phyloP scores from a whole-genome alignment of 2,797 vertebrate genomes.

The Enteromius argenteus region DNA sequence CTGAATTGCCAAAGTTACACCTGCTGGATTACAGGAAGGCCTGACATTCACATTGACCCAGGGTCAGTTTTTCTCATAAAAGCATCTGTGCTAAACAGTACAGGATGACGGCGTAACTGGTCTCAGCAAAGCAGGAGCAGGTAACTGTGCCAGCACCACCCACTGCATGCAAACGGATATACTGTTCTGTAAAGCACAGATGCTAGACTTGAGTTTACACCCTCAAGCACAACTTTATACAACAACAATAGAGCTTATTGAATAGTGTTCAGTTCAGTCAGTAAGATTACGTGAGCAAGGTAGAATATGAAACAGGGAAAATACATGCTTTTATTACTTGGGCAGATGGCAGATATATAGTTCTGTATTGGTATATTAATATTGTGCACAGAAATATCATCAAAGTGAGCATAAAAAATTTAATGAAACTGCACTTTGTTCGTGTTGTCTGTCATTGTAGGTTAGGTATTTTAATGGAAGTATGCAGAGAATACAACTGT shows the following conservation, averaged over 20 bases:
- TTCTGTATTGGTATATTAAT: constrained; percentile 1
- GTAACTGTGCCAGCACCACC: background rate
- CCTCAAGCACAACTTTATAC: constrained; percentile 16
- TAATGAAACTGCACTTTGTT: background rate
- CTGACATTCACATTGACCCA: constrained; percentile 30
- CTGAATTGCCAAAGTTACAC: constrained; percentile 63
- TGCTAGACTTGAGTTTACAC: constrained; percentile 10
- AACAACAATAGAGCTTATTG: constrained; percentile 52
- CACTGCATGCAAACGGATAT: constrained; percentile 19
- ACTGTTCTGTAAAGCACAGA: background rate
- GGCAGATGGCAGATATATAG: background rate
- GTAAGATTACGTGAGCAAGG: background rate
- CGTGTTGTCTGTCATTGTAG: background rate
- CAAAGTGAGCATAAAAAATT: background rate
- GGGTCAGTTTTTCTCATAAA: constrained; percentile 5
- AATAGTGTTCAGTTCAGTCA: constrained; percentile 25
- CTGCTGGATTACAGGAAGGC: constrained; percentile 41
- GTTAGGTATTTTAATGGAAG: background rate
- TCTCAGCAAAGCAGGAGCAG: background rate
- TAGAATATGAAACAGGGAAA: constrained; percentile 6
- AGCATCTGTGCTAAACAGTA: background rate
- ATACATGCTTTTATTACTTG: background rate
- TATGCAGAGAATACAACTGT: background rate
- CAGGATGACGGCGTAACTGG: background rate
- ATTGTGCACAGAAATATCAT: background rate